A percentile compares a stretch with the other conserved stretches of the same genome.
phyloP scores from a whole-genome alignment of 2,113 vertebrate genomes.

The Zapus hudsonius region DNA sequence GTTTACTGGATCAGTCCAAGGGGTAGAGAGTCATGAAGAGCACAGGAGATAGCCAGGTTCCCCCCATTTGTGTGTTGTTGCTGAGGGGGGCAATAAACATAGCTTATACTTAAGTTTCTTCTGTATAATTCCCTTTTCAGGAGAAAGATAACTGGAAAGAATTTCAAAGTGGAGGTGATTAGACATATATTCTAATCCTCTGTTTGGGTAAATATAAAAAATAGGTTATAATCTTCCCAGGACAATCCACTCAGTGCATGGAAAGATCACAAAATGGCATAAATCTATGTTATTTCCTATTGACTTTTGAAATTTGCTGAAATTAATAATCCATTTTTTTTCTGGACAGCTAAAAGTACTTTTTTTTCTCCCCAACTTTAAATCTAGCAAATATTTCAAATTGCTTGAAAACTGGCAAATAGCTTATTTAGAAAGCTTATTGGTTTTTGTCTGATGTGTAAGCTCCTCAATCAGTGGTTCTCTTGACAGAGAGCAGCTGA shows the following conservation, averaged over 20 bases:
- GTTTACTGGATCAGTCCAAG: too few species aligned
- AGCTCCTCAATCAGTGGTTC: background rate
- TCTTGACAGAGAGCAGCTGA: background rate
- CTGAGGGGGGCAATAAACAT: too few species aligned
- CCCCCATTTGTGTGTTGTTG: too few species aligned
- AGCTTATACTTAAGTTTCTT: background rate
- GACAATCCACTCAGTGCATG: background rate
- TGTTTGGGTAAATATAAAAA: background rate
- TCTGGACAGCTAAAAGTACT: background rate
- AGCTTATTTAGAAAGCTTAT: background rate
- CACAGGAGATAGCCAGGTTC: too few species aligned
- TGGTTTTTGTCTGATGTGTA: background rate
- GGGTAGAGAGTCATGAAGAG: too few species aligned
- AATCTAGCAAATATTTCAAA: conserved; percentile 18
- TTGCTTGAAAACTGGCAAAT: background rate
- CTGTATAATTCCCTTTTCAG: background rate
- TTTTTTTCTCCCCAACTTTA: conserved; percentile 24
- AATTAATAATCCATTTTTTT: conserved; percentile 18
- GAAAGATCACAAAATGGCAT: background rate
- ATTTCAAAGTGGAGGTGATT: background rate
- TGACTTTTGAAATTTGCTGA: background rate
- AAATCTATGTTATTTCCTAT: background rate
- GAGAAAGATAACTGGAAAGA: background rate
- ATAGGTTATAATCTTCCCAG: background rate
- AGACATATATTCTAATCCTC: background rate